Conservation (phyloP, 1,140 invertebrate genomes). For the Gryon sp. region DNA sequence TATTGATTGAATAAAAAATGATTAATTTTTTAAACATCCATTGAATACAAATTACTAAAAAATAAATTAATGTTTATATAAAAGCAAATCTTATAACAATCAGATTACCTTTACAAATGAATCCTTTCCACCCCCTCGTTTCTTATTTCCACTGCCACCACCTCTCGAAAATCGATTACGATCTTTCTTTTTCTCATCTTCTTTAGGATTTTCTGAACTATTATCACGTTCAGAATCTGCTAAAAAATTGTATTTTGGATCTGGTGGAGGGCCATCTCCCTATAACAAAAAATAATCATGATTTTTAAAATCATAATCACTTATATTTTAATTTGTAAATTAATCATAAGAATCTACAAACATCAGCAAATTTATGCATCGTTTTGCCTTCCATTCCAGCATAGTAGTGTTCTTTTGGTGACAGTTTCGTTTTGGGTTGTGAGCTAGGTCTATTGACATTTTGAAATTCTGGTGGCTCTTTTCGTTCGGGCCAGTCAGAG, state of each 20-base stretch:
- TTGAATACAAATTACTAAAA: no score
- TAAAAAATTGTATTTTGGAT: constrained; percentile 79
- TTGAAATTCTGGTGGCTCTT: constrained; percentile 75
- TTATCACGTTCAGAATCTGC: constrained; percentile 78
- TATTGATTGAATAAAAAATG: no score
- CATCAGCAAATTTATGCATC: constrained; percentile 72
- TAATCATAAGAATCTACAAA: no score
- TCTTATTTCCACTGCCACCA: constrained; percentile 64
- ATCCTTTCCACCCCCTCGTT: constrained; percentile 67
- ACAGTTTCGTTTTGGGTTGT: constrained; percentile 58
- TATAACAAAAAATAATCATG: constrained; percentile 48
- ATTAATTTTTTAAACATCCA: no score
- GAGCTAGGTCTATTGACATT: constrained; percentile 47
- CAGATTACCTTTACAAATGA: constrained; percentile 66
- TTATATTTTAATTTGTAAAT: no score
- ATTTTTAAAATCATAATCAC: no score
- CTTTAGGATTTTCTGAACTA: constrained; percentile 54
- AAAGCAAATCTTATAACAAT: not conserved
- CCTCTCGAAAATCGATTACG: constrained; percentile 64
- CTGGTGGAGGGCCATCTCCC: constrained; percentile 78
- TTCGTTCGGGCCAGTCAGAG: constrained; percentile 75
- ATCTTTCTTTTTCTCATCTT: constrained; percentile 67
- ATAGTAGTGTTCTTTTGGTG: constrained; percentile 67
- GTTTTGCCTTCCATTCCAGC: constrained; percentile 69
- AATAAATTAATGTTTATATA: constrained; percentile 1